Evolutionary conservation across 2,888 invertebrate species (phyloP).

Genomic region (Aphelenchoides bicaudatus): DNA sequence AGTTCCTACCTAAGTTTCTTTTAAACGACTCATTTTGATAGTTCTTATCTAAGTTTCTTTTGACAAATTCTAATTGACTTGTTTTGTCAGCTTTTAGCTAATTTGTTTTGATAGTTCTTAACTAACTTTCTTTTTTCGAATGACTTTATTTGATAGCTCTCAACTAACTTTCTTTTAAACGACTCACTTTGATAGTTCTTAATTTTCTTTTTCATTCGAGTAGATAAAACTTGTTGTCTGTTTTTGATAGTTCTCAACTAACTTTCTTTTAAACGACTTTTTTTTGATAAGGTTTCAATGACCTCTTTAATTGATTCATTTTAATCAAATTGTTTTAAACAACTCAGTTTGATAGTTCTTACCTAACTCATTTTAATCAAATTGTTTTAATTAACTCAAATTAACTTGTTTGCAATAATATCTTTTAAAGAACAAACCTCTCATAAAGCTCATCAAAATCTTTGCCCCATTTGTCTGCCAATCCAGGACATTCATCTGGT

Average conservation of each 20-base stretch:
- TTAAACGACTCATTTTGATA: neutral
- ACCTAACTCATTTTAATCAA: no score
- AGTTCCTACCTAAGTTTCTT: neutral
- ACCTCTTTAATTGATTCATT: no score
- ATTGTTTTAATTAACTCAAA: neutral
- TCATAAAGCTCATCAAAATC: conserved; percentile 83
- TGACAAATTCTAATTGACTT: no score
- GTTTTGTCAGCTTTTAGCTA: no score
- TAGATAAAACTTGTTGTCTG: no score
- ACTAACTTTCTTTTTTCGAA: neutral
- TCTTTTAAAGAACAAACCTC: conserved; percentile 64
- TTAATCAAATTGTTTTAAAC: no score
- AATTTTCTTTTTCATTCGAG: no score
- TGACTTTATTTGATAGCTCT: neutral
- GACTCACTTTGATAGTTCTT: neutral
- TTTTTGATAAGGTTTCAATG: no score
- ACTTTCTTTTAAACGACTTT: no score
- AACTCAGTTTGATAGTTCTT: neutral
- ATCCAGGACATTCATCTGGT: conserved; percentile 83
- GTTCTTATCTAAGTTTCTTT: no score
- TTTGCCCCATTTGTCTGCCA: conserved; percentile 87
- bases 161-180: neutral
- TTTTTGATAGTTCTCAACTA: no score
- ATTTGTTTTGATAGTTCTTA: no score
- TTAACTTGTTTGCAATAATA: neutral